Percentiles rank a stretch among this genome's conserved stretches.
These are phyloP conservation scores for Bellardia pandia DNA, from an alignment of 2,888 invertebrate species.

Conservation along the genomic window DNA sequence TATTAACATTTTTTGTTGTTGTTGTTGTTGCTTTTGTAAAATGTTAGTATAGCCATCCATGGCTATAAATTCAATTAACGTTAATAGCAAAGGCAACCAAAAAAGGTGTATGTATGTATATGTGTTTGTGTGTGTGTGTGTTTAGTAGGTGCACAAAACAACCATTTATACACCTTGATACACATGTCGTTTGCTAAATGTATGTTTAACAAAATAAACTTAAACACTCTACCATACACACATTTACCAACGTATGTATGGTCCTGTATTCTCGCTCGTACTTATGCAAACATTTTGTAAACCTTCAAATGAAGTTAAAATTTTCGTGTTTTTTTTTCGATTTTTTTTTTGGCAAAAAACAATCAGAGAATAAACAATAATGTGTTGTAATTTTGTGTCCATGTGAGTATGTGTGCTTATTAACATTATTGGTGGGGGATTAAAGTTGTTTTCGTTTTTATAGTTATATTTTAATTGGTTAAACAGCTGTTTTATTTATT, in stretches of 20 bases:
- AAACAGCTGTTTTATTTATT: neutral
- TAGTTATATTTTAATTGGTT: neutral
- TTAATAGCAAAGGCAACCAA: conserved; percentile 60
- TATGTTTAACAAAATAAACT: conserved; percentile 53
- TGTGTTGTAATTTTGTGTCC: conserved; percentile 19
- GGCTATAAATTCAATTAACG: conserved; percentile 73
- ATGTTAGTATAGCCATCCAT: conserved; percentile 55
- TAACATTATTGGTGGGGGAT: conserved; percentile 15
- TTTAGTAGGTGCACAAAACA: conserved; percentile 10
- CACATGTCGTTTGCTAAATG: conserved; percentile 51
- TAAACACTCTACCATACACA: conserved; percentile 23
- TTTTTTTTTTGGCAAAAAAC: conserved; percentile 14
- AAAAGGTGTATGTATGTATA: conserved; percentile 23
- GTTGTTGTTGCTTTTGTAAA: conserved; percentile 33
- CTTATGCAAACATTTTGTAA: conserved; percentile 17
- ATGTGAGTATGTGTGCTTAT: neutral
- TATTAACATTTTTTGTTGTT: conserved; percentile 58
- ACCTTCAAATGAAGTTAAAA: conserved; percentile 31
- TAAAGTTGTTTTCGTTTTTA: neutral
- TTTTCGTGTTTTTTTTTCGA: neutral
- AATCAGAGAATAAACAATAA: conserved; percentile 34
- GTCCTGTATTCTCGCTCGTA: neutral
- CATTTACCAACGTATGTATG: neutral
- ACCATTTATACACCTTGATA: conserved; percentile 27
- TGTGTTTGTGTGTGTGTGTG: conserved; percentile 36